Percentiles rank a stretch among this genome's conserved stretches.
phyloP scores from a whole-genome alignment of 2,797 vertebrate genomes.

The Decapterus maruadsi region DNA sequence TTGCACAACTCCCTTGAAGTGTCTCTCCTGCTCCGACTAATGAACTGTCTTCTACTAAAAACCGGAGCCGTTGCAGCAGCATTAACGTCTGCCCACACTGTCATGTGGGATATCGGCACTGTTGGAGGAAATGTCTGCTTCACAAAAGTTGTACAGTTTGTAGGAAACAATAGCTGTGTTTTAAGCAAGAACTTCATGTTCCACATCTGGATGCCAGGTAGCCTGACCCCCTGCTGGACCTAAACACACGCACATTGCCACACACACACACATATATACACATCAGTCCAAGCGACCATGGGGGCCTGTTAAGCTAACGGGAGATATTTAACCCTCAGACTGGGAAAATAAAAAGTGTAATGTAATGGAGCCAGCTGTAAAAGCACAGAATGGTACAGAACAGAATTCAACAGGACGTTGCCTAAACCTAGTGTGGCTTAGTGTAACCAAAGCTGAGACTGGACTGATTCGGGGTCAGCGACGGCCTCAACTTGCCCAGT shows the following conservation, averaged over 20 bases:
- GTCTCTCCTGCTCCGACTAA: not conserved
- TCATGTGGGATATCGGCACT: not conserved
- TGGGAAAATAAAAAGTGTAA: constrained; percentile 83
- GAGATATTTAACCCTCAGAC: constrained; percentile 79
- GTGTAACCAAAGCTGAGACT: constrained; percentile 27
- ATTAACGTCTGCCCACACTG: not conserved
- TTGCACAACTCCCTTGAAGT: not conserved
- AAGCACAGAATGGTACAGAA: constrained; percentile 74
- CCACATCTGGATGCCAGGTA: constrained; percentile 82
- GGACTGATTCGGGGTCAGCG: constrained; percentile 37
- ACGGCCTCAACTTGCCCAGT: not conserved
- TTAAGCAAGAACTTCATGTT: constrained; percentile 39
- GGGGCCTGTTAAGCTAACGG: constrained; percentile 78
- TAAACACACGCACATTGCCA: constrained; percentile 33
- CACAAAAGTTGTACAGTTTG: constrained; percentile 13
- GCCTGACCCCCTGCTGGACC: constrained; percentile 44
- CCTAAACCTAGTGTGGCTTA: constrained; percentile 12
- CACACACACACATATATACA: constrained; percentile 48
- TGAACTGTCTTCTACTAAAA: not conserved
- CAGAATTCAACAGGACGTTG: constrained; percentile 51
- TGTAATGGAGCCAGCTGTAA: constrained; percentile 82
- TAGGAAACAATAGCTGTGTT: constrained; percentile 51
- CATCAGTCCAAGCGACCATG: constrained; percentile 45
- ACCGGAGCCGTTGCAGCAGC: not conserved
- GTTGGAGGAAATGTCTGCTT: constrained; percentile 5